Conservation (phyloP, 2,888 invertebrate species). For the Dicranocentrus wangi region DNA sequence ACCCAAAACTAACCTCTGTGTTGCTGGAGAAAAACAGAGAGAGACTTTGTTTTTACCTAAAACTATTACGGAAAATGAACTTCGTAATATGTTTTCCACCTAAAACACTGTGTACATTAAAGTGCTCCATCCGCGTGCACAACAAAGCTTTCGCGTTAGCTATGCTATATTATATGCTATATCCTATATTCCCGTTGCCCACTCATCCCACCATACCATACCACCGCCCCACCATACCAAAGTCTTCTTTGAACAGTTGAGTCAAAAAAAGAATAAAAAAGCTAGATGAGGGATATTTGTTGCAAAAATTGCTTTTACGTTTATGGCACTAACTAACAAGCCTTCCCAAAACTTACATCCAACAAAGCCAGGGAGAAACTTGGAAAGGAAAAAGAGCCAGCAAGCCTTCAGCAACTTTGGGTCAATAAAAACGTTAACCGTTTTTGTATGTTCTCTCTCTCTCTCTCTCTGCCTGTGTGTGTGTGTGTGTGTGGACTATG, state of each 20-base stretch:
- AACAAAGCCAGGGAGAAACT: constrained; percentile 4
- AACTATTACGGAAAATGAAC: background rate
- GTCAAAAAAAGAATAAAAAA: constrained; percentile 6
- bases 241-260: no score
- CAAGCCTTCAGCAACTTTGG: constrained; percentile 38
- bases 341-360: constrained; percentile 17
- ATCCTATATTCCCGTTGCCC: no score
- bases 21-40: background rate
- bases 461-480: no score
- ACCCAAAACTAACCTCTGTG: background rate
- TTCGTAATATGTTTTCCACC: background rate
- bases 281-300: constrained; percentile 41
- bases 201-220: no score
- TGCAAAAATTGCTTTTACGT: constrained; percentile 56
- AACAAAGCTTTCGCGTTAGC: no score
- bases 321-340: constrained; percentile 47
- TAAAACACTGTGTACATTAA: no score
- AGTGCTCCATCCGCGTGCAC: no score
- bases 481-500: constrained; percentile 13
- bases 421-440: constrained; percentile 55
- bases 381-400: background rate
- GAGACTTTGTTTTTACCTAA: background rate
- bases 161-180: no score
- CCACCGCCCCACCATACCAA: no score
- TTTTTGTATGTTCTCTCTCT: constrained; percentile 16